Evolutionary conservation across 2,113 vertebrate species (phyloP), one percentile per base, ranked within the genome.

Genomic region (Hemibagrus wyckioides): DNA sequence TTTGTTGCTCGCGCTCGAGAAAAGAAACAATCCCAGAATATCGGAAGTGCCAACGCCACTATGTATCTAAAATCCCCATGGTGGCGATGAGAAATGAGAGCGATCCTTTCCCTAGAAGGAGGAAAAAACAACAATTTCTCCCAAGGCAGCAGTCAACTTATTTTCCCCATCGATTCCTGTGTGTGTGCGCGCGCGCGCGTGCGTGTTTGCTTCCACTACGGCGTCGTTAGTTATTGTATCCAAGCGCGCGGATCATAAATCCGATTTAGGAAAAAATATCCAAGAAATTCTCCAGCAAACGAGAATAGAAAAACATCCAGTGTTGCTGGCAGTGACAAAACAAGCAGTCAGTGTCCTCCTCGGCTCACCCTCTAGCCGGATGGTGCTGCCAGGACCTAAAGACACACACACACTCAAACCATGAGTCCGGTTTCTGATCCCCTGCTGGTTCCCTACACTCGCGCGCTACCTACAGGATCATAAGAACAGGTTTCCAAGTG

Each of bases 81-180:
- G 90, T 84, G 86, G 63, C 61, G 90, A 92, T 89, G 83, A 88
- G 59, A 87, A 80, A 86, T 44, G 83, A 90, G 87, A 89, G 86
- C 89, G 69, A 88, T 90, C 85, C 89, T 84, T 80, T 92, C 73
- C 90, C 82, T 10, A 2, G 30, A 36, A 57, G 36, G 2, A 59
- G 6, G 85, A 61, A 83, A 89, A 41, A 90, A 89, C 82, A 88
- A 84, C 15, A 89, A 91, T 88, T 89, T 89, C 90, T 88, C 88
- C 87, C 79, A 87, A 88, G 83, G 8, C 77, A 88, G 81, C 83
- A 88, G 81, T 86, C 89, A 92, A 93, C 92, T 94, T 94, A 71
- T 91, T 90, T 89, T 89, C 91, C 89, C 93, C 93, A 93, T 93
- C 91, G 89, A 91, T 83, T 88, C 57, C 50, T 56, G 39, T 48